Percentiles rank a stretch among this genome's conserved stretches.
Evolutionary conservation across 2,888 invertebrate genomes (phyloP).

Genomic region (Brenthis daphne): DNA sequence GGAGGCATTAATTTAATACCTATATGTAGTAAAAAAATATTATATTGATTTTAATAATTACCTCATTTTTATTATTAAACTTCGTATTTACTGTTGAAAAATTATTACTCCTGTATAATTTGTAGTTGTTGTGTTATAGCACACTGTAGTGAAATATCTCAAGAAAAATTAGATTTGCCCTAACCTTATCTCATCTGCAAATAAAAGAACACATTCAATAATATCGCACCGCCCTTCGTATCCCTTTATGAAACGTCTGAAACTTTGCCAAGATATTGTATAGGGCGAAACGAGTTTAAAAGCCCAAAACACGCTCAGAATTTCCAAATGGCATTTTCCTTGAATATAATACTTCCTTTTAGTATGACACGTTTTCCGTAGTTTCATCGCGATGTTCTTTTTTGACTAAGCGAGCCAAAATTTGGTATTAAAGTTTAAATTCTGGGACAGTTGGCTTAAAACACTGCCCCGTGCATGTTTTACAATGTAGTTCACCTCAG

Average conservation of each 20-base stretch:
- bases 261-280: conserved; percentile 47
- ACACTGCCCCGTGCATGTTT: background rate
- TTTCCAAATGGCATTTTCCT: conserved; percentile 43
- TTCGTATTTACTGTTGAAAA: too few relatives aligned
- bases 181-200: background rate
- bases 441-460: conserved; percentile 3
- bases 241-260: conserved; percentile 45
- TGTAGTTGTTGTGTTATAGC: too few relatives aligned
- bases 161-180: background rate
- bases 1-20: too few relatives aligned
- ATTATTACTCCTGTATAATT: too few relatives aligned
- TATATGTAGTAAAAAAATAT: too few relatives aligned
- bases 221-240: conserved; percentile 37
- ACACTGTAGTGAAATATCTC: background rate
- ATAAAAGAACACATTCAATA: conserved; percentile 35
- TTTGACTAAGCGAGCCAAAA: conserved; percentile 14
- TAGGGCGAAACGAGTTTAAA: conserved; percentile 45
- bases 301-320: conserved; percentile 48
- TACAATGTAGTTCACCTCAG: background rate
- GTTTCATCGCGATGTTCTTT: conserved; percentile 26
- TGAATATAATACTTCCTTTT: conserved; percentile 44
- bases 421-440: background rate
- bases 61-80: too few relatives aligned
- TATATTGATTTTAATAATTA: too few relatives aligned
- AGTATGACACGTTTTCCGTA: conserved; percentile 36